Percentiles rank a stretch among this genome's conserved stretches.
Conservation (phyloP, 2,797 vertebrate genomes). For the Jordanella pulchra region DNA sequence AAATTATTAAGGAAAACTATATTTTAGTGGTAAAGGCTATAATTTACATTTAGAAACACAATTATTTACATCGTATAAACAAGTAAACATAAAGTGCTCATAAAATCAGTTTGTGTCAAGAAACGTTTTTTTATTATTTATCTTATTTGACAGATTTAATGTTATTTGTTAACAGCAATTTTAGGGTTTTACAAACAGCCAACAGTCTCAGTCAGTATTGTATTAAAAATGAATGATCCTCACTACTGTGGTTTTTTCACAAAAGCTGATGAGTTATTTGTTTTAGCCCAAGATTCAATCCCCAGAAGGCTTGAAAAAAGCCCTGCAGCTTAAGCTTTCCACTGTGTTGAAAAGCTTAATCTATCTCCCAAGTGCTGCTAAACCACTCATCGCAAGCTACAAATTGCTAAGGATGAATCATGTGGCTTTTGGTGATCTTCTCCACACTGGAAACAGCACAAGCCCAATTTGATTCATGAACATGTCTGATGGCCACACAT, state of each 20-base stretch:
- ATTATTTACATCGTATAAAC: background rate
- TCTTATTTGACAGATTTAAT: background rate
- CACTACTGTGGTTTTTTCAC: background rate
- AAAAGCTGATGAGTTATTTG: constrained; percentile 1
- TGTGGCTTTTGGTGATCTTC: background rate
- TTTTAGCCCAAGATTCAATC: background rate
- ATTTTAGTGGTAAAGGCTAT: background rate
- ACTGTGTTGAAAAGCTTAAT: background rate
- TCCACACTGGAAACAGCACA: background rate
- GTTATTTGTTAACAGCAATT: background rate
- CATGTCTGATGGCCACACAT: background rate
- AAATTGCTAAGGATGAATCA: background rate
- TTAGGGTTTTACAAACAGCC: background rate
- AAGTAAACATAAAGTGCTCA: background rate
- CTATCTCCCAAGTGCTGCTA: background rate
- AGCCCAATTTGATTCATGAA: constrained; percentile 1
- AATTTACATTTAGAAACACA: background rate
- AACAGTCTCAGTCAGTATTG: background rate
- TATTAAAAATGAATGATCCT: background rate
- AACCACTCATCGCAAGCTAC: background rate
- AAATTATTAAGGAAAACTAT: background rate
- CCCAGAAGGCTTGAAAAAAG: background rate
- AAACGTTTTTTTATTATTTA: background rate
- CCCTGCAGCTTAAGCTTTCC: background rate
- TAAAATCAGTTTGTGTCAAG: background rate